phyloP scores from a whole-genome alignment of 1,140 invertebrate species.

The Mactra quadrangularis region DNA sequence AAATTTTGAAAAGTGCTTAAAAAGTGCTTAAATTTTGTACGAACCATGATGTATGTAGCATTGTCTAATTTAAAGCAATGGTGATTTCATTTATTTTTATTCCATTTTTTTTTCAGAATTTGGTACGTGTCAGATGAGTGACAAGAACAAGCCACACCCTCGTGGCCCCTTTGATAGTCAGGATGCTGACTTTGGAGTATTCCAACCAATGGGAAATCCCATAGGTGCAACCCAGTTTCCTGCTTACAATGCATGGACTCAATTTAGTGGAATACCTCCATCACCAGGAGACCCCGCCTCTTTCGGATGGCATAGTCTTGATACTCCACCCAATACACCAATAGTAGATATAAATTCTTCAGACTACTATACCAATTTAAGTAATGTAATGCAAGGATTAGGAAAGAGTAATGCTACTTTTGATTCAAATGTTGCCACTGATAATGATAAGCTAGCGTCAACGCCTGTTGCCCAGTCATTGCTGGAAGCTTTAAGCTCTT shows the following conservation, averaged over 20 bases:
- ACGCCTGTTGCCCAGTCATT: slow-evolving; percentile 57
- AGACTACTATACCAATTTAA: slow-evolving; percentile 39
- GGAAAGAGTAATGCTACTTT: slow-evolving; percentile 8
- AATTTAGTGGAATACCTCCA: slow-evolving; percentile 58
- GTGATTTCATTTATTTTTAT: neutral
- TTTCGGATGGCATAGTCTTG: slow-evolving; percentile 52
- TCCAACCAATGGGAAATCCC: slow-evolving; percentile 22
- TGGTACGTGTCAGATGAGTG: neutral
- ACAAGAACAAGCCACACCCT: slow-evolving; percentile 17
- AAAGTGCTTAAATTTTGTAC: too few species aligned
- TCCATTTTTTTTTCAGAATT: slow-evolving; percentile 7
- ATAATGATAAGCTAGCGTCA: slow-evolving; percentile 48
- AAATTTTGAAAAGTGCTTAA: too few species aligned
- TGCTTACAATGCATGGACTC: slow-evolving; percentile 44
- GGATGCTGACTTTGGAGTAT: slow-evolving; percentile 52
- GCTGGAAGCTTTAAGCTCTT: slow-evolving; percentile 42
- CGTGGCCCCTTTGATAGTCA: slow-evolving; percentile 27
- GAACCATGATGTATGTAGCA: too few species aligned
- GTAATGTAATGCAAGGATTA: slow-evolving; percentile 24
- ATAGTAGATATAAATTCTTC: slow-evolving; percentile 32
- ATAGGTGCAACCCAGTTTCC: slow-evolving; percentile 10
- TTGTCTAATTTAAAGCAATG: too few species aligned
- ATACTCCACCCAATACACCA: slow-evolving; percentile 47
- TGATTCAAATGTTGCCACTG: slow-evolving; percentile 17
- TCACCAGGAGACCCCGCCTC: neutral